Base-by-base conservation (phyloP, 35 echinoderm and acorn worm genomes). In the Holothuria glaberrima region DNA sequence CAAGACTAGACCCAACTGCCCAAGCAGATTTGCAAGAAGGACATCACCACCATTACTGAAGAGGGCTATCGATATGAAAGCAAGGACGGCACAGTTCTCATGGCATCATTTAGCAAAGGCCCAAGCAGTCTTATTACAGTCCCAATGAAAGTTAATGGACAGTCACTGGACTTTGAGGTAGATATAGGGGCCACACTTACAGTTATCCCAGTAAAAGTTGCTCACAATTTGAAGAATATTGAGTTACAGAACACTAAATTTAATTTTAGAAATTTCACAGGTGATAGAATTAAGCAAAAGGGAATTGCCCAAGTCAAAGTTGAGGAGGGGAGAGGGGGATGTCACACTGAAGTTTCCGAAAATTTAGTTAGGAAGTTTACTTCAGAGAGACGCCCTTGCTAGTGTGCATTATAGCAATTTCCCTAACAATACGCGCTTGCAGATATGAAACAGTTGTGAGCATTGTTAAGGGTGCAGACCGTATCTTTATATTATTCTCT, bases 231-330 rank as follows among this genome's bases (percentile, higher is more conserved):
- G 69, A 32, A 31, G 26, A 88, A 75, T 88, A n/a, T n/a, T n/a
- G n/a, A n/a, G n/a, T n/a, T n/a, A n/a, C n/a, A n/a, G n/a, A n/a
- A n/a, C n/a, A n/a, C n/a, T n/a, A n/a, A n/a, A n/a, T n/a, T n/a
- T n/a, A n/a, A n/a, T n/a, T n/a, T n/a, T n/a, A n/a, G n/a, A n/a
- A n/a, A n/a, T n/a, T n/a, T n/a, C n/a, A n/a, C n/a, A n/a, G n/a
- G n/a, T n/a, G n/a, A n/a, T 74, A 88, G 29, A 88, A 67, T 88
- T n/a, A n/a, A 88, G 58, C 66, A 67, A 48, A 72, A 48, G 50
- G 86, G 86, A 72, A 73, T 30, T 67, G 45, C 38, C 41, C 60
- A 69, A 72, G 79, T 84, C 22, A 63, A 63, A 58, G 81, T 88
- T 48, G 28, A 88, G 86, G n/a, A n/a, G n/a, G n/a, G n/a, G n/a